Evolutionary conservation across 2,113 vertebrate genomes (phyloP).

Genomic region (Ovis aries): DNA sequence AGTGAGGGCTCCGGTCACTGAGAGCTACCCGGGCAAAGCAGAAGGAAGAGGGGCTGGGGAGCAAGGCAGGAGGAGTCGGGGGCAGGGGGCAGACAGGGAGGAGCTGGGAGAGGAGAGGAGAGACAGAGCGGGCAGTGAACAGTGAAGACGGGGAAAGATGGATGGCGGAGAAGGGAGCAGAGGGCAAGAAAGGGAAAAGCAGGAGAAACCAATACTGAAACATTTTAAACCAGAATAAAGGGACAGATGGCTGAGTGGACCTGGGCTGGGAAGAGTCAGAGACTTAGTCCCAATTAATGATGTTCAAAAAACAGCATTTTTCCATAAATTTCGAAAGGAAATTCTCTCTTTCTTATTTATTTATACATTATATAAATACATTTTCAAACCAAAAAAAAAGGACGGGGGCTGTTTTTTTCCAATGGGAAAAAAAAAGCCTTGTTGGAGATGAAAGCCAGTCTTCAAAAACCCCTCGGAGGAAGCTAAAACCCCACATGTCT

Average conservation of each 20-base stretch:
- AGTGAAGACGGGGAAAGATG: neutral
- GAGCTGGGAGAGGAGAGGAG: neutral
- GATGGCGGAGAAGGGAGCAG: neutral
- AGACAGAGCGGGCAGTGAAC: neutral
- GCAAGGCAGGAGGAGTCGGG: neutral
- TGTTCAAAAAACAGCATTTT: constrained; percentile 43
- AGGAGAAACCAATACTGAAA: neutral
- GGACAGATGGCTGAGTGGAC: neutral
- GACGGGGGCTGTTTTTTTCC: constrained; percentile 40
- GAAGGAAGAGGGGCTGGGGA: neutral
- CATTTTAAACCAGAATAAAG: neutral
- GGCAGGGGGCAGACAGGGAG: neutral
- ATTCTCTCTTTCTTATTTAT: constrained; percentile 70
- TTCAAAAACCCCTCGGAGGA: constrained; percentile 80
- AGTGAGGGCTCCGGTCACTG: constrained; percentile 53
- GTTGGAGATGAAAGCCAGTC: constrained; percentile 79
- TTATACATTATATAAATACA: constrained; percentile 77
- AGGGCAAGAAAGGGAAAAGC: neutral
- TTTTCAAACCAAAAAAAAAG: constrained; percentile 47
- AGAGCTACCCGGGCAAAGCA: neutral
- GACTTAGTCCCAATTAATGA: neutral
- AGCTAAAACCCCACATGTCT: constrained; percentile 79
- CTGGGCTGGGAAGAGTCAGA: neutral
- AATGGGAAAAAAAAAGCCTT: constrained; percentile 79
- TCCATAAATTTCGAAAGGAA: constrained; percentile 49